phyloP scores from a whole-genome alignment of 2,888 invertebrate species.

The Dryococelus australis region DNA sequence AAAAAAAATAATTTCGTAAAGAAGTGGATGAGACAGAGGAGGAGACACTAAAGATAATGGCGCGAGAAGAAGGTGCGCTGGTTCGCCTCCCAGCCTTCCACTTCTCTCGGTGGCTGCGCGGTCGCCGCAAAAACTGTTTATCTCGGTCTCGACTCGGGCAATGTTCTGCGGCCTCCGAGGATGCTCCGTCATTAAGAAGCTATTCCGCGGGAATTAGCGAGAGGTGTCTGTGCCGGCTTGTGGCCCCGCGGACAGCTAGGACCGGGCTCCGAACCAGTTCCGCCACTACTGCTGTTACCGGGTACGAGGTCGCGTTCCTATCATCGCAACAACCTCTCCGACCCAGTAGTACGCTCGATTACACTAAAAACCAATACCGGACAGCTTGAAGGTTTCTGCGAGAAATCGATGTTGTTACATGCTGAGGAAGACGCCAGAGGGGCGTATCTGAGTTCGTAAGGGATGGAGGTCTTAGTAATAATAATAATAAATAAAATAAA shows the following conservation, averaged over 20 bases:
- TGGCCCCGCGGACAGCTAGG: neutral
- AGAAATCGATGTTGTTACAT: too few species aligned
- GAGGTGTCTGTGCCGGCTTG: neutral
- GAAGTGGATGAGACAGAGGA: neutral
- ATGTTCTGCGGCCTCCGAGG: neutral
- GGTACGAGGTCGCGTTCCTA: too few species aligned
- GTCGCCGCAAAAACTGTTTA: slow-evolving; percentile 5
- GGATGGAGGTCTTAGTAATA: too few species aligned
- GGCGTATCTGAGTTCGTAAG: too few species aligned
- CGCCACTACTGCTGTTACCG: neutral
- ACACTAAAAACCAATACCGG: too few species aligned
- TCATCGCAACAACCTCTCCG: too few species aligned
- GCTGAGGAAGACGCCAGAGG: too few species aligned
- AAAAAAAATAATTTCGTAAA: neutral
- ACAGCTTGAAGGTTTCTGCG: too few species aligned
- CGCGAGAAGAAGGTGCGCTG: neutral
- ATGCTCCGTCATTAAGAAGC: neutral
- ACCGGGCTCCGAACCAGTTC: neutral
- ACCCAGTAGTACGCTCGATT: too few species aligned
- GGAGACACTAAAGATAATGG: neutral
- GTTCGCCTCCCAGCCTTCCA: neutral
- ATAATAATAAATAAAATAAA: too few species aligned
- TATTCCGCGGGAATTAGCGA: slow-evolving; percentile 9
- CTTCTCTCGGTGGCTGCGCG: neutral
- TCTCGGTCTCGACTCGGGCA: neutral